Conservation (phyloP, 1,140 invertebrate species). For the Coenobita brevimanus region DNA sequence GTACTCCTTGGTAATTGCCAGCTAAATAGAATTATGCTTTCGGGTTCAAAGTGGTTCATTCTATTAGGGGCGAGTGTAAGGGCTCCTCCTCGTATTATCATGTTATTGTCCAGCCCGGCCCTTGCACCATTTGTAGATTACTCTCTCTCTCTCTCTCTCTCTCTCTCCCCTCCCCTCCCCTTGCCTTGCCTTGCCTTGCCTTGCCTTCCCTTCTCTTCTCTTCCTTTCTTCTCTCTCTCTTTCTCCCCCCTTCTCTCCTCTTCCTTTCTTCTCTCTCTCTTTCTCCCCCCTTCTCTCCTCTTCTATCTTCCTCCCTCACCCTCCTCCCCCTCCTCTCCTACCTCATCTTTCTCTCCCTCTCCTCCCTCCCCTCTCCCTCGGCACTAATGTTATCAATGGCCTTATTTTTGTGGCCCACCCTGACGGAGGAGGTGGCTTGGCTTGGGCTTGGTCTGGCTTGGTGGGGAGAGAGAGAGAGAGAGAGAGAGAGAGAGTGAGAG, state of each 20-base stretch:
- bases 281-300: no score
- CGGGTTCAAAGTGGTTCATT: conserved; percentile 52
- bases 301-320: no score
- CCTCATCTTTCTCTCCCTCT: no score
- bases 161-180: not conserved
- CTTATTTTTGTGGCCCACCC: conserved; percentile 7
- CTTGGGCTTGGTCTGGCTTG: not conserved
- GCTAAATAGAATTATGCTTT: conserved; percentile 55
- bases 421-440: not conserved
- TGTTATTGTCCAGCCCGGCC: conserved; percentile 28
- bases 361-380: not conserved
- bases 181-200: not conserved
- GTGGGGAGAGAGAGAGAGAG: not conserved
- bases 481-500: not conserved
- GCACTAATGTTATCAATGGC: conserved; percentile 27
- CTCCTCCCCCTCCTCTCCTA: no score
- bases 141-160: not conserved
- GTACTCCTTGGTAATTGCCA: conserved; percentile 54
- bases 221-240: no score
- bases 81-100: conserved; percentile 20
- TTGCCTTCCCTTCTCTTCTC: not conserved
- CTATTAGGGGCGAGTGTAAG: conserved; percentile 33
- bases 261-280: no score
- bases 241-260: no score
- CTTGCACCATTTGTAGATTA: conserved; percentile 55